Evolutionary conservation across 2,797 vertebrate genomes (phyloP).

Genomic region (Falco berigora): DNA sequence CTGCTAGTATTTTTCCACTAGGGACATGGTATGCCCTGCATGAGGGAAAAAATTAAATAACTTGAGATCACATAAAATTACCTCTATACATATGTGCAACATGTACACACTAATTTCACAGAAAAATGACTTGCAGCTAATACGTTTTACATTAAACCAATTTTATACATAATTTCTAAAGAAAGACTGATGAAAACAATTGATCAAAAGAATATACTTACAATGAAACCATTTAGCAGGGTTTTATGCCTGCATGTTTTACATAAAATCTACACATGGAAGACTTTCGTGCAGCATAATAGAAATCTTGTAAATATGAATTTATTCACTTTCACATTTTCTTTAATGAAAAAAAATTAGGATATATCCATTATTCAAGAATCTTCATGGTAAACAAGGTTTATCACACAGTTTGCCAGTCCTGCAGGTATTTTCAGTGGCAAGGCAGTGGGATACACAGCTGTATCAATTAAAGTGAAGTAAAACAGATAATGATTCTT

Average conservation of each 20-base stretch:
- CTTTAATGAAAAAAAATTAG: not conserved
- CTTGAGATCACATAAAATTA: not conserved
- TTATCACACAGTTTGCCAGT: not conserved
- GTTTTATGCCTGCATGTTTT: not conserved
- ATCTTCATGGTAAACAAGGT: not conserved
- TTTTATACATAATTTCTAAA: not conserved
- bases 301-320: rapidly evolving
- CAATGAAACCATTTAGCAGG: not conserved
- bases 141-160: not conserved
- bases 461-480: not conserved
- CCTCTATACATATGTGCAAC: not conserved
- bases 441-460: not conserved
- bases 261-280: rapidly evolving
- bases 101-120: not conserved
- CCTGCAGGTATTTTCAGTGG: not conserved
- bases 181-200: not conserved
- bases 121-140: not conserved
- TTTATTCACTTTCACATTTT: not conserved
- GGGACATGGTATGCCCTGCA: slow-evolving; percentile 89
- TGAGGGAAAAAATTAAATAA: slow-evolving; percentile 22
- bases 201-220: not conserved
- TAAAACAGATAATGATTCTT: not conserved
- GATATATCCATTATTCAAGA: not conserved
- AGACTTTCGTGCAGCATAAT: rapidly evolving
- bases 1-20: slow-evolving; percentile 90